Evolutionary conservation across 2,888 invertebrate genomes (phyloP).

Genomic region (Mamestra brassicae): DNA sequence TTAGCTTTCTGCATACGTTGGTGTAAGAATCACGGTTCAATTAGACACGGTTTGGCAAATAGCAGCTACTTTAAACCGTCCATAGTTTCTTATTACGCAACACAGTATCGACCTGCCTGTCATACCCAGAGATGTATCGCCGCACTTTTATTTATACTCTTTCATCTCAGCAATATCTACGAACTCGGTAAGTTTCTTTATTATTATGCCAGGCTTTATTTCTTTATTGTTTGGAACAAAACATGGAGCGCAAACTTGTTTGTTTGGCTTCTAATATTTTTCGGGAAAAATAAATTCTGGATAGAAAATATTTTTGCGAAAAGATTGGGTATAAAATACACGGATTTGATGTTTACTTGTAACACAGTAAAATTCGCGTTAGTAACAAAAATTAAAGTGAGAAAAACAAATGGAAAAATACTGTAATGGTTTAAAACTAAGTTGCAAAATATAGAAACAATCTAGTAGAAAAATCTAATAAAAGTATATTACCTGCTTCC

Average conservation of each 20-base stretch:
- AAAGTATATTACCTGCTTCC: conserved; percentile 7
- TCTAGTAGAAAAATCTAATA: background rate
- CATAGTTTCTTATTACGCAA: conserved; percentile 51
- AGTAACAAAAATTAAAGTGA: background rate
- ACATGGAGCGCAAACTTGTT: conserved; percentile 63
- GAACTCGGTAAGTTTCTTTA: conserved; percentile 70
- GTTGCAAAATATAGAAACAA: conserved; percentile 14
- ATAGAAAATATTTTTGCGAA: conserved; percentile 46
- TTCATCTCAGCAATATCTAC: conserved; percentile 69
- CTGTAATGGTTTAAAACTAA: background rate
- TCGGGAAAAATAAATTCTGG: conserved; percentile 49
- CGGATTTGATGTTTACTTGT: background rate
- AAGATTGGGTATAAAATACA: conserved; percentile 20
- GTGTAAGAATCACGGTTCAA: conserved; percentile 25
- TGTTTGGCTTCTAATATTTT: conserved; percentile 61
- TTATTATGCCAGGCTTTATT: conserved; percentile 68
- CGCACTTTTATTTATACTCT: conserved; percentile 65
- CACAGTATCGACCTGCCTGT: conserved; percentile 52
- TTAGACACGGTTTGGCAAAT: conserved; percentile 35
- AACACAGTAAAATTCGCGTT: conserved; percentile 4
- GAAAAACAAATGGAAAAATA: background rate
- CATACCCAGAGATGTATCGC: conserved; percentile 52
- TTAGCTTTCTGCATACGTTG: conserved; percentile 32
- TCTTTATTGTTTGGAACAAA: conserved; percentile 68
- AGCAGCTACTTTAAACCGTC: conserved; percentile 23